Evolutionary conservation across 92 coral and sea anemone genomes (phyloP), one percentile per base, ranked within the genome.

Genomic region (Heteractis magnifica): DNA sequence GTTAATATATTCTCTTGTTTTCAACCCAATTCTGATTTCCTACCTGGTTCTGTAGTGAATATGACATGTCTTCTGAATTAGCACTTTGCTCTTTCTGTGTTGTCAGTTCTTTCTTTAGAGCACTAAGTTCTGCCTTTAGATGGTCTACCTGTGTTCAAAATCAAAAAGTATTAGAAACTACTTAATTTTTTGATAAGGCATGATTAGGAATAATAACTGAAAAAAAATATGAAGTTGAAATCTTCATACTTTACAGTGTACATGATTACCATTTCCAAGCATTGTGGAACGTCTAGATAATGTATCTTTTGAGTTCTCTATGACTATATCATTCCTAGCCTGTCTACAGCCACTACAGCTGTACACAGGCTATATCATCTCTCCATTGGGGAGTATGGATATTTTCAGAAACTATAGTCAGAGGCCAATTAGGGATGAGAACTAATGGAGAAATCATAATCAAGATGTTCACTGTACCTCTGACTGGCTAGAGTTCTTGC

Each of bases 31-130:
- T 34, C 44, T 5, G 8, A 55, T 59, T 59, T 59, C n/a, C 65
- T 86, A 90, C 93, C 90, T 83, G 87, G 9, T 88, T 65, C 56
- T 90, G 90, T 49, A 87, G 82, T 19, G 80, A 34, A 8, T 26
- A 68, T 48, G 93, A 53, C 41, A 75, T 80, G 65, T 90, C 90
- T 65, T 90, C 84, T 60, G 89, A 70, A 56, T 83, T 59, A 52
- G 80, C 55, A 71, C 44, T 49, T 2, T 56, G 84, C 21, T 65
- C 51, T 76, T 84, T 83, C 72, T 86, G 85, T 58, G 76, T 79
- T 19, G 56, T 79, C 9, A 90, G 53, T 79, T 83, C 84, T 21
- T 64, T 82, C 60, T 84, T 83, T 6, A 90, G 77, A 50, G 77
- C 59, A 16, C n/a, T 26, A 51, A 89, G 76, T 62, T 89, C 92